Percentiles rank a stretch among this genome's conserved stretches.
Conservation (phyloP, 2,113 vertebrate species). For the Columba janthina region DNA sequence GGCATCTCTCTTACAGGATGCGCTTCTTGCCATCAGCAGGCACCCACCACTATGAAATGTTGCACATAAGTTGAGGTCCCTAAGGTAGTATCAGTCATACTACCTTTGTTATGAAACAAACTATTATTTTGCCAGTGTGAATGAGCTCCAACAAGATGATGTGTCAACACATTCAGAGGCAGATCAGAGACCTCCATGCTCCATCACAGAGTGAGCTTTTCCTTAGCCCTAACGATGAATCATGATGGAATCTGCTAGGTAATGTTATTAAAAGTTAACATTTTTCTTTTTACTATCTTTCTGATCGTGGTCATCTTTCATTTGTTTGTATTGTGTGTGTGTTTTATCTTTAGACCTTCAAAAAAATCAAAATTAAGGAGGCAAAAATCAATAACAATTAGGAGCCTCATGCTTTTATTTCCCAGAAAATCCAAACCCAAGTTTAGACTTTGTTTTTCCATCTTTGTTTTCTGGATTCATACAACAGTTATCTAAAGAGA, state of each 20-base stretch:
- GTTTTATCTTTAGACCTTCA: too few relatives aligned
- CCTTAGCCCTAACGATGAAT: not conserved
- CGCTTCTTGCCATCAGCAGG: not conserved
- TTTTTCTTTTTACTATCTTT: not conserved
- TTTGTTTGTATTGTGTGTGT: not conserved
- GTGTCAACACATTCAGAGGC: not conserved
- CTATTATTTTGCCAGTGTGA: not conserved
- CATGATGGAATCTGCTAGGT: not conserved
- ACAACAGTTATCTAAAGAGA: not conserved
- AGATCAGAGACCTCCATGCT: not conserved
- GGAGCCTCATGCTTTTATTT: not conserved
- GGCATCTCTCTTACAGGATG: not conserved
- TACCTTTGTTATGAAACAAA: not conserved
- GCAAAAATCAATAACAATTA: not conserved
- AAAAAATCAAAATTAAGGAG: not conserved
- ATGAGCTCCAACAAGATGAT: not conserved
- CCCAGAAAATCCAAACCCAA: not conserved
- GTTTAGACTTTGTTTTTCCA: not conserved
- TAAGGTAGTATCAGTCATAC: not conserved
- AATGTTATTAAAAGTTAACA: not conserved
- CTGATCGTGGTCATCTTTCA: not conserved
- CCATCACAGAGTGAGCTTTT: not conserved
- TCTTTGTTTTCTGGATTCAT: not conserved
- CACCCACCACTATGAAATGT: not conserved
- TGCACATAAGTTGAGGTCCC: not conserved